A percentile compares a stretch with the other conserved stretches of the same genome.
Conservation (phyloP, 2,888 invertebrate genomes). For the Liopterus haemorrhoidalis region DNA sequence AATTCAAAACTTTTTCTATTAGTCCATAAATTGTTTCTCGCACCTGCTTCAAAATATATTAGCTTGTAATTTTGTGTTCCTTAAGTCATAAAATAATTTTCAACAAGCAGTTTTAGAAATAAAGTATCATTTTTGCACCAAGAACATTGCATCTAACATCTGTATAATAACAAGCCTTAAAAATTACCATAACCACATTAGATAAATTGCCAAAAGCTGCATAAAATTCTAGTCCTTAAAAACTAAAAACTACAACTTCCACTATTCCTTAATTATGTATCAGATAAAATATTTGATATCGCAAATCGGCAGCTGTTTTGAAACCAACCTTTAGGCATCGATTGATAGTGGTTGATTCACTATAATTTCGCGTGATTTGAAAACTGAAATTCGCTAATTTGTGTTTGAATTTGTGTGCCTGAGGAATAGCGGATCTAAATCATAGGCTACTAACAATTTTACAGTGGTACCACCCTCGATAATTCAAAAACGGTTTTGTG, state of each 20-base stretch:
- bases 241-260: no score
- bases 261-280: no score
- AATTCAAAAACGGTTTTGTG: conserved; percentile 10
- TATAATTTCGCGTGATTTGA: conserved; percentile 30
- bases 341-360: conserved; percentile 25
- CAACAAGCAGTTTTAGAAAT: no score
- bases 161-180: no score
- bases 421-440: conserved; percentile 32
- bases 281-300: conserved; percentile 17
- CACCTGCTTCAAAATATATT: no score
- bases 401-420: conserved; percentile 25
- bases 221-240: no score
- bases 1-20: conserved; percentile 16
- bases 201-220: no score
- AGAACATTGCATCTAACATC: no score
- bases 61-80: no score
- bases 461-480: conserved; percentile 14
- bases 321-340: conserved; percentile 15
- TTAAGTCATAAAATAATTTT: no score
- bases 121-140: no score
- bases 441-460: conserved; percentile 23
- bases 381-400: conserved; percentile 30
- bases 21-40: conserved; percentile 14
- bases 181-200: no score
- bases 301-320: conserved; percentile 17